phyloP scores from a whole-genome alignment of 2,888 invertebrate species.

The Drosophila multiciliata region DNA sequence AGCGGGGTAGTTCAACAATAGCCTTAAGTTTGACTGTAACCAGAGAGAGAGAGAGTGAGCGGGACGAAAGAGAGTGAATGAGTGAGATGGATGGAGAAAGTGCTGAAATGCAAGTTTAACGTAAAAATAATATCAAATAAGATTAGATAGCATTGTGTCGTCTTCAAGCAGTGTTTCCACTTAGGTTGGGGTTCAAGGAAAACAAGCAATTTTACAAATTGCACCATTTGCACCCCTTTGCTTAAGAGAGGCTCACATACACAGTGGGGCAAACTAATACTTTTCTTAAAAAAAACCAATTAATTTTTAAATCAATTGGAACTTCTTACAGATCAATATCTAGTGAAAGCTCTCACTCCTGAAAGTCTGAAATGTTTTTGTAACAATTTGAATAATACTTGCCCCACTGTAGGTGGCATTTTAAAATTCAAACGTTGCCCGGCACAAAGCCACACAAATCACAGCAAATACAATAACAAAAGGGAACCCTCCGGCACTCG shows the following conservation, averaged over 20 bases:
- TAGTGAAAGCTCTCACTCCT: background rate
- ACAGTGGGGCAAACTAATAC: conserved; percentile 43
- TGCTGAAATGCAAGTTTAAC: conserved; percentile 80
- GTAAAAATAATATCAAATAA: conserved; percentile 79
- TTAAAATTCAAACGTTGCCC: conserved; percentile 65
- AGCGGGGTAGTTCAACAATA: conserved; percentile 23
- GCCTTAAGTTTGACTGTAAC: conserved; percentile 10
- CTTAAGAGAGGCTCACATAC: conserved; percentile 17
- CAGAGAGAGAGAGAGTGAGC: background rate
- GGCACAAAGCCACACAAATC: conserved; percentile 70
- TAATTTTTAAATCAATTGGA: background rate
- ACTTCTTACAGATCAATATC: background rate
- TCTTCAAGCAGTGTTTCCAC: conserved; percentile 48
- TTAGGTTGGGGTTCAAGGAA: conserved; percentile 41
- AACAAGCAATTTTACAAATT: conserved; percentile 77
- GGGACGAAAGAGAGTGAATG: background rate
- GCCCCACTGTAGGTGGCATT: conserved; percentile 61
- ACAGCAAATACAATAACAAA: conserved; percentile 71
- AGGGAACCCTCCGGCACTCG: conserved; percentile 55
- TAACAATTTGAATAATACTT: background rate
- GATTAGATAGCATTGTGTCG: conserved; percentile 81
- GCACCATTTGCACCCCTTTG: conserved; percentile 80
- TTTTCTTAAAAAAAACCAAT: too few relatives aligned
- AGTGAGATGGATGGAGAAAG: conserved; percentile 26
- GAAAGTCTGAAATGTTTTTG: background rate